Evolutionary conservation across 1,140 invertebrate species (phyloP).

Genomic region (Notospermus geniculatus): DNA sequence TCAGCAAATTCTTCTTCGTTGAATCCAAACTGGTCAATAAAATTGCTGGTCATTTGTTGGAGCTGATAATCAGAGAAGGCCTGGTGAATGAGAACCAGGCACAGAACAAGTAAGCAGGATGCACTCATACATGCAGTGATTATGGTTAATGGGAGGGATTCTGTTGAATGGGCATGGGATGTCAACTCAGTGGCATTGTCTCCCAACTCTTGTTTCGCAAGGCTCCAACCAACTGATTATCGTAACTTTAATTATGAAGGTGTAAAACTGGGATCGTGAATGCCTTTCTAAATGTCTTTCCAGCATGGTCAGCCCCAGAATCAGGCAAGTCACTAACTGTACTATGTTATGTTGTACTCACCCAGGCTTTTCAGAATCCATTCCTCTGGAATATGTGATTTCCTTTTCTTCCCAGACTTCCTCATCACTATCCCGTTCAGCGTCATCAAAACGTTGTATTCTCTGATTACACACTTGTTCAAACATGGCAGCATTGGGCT

Average conservation of each 20-base stretch:
- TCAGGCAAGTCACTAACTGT: too few species aligned
- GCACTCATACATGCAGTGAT: conserved; percentile 16
- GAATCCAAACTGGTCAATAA: conserved; percentile 67
- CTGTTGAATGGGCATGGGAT: not conserved
- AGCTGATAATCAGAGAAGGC: conserved; percentile 64
- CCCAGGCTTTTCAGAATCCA: not conserved
- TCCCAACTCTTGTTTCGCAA: not conserved
- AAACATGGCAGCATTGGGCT: conserved; percentile 59
- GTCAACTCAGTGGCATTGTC: not conserved
- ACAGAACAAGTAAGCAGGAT: conserved; percentile 6
- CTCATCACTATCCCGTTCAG: conserved; percentile 58
- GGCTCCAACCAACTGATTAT: not conserved
- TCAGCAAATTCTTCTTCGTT: conserved; percentile 68
- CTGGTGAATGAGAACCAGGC: conserved; percentile 47
- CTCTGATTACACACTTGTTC: conserved; percentile 60
- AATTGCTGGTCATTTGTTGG: conserved; percentile 64
- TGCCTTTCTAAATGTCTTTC: too few species aligned
- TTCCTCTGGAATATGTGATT: conserved; percentile 10
- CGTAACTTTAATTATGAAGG: conserved; percentile 5
- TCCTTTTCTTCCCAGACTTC: conserved; percentile 60
- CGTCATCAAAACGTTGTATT: conserved; percentile 58
- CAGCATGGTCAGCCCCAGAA: too few species aligned
- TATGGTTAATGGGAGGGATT: conserved; percentile 1
- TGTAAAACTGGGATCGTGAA: not conserved
- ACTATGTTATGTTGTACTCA: too few species aligned